Percentiles rank a stretch among this genome's conserved stretches.
Conservation (phyloP, 1,140 invertebrate species). For the Drosophila murphyi region DNA sequence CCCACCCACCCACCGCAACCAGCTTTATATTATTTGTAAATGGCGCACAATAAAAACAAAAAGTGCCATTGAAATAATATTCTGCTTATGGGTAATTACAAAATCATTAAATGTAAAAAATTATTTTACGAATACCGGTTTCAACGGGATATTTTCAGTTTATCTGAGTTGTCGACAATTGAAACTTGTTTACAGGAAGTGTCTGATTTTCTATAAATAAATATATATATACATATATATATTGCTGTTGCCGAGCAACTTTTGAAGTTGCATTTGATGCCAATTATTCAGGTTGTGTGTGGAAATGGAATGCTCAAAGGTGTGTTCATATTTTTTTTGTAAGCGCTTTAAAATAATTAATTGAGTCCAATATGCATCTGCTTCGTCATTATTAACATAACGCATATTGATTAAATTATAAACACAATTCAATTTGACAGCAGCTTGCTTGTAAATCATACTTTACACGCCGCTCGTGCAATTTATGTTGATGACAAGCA, state of each 20-base stretch:
- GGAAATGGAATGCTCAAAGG: too few species aligned
- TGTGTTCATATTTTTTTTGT: too few species aligned
- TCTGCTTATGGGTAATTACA: constrained; percentile 75
- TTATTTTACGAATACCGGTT: constrained; percentile 48
- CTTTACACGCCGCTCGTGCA: neutral
- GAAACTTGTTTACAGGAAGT: constrained; percentile 38
- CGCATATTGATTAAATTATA: neutral
- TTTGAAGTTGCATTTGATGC: neutral
- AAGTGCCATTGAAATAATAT: constrained; percentile 75
- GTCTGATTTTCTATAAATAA: neutral
- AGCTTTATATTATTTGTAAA: constrained; percentile 37
- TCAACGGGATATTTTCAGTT: constrained; percentile 48
- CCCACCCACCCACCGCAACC: neutral
- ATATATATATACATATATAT: too few species aligned
- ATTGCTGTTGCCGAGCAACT: neutral
- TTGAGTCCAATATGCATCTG: too few species aligned
- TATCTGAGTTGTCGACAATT: constrained; percentile 39
- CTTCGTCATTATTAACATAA: too few species aligned
- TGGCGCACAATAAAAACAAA: constrained; percentile 55
- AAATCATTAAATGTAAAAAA: constrained; percentile 69
- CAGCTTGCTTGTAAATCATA: constrained; percentile 5
- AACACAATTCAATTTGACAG: neutral
- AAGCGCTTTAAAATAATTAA: too few species aligned
- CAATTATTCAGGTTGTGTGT: neutral
- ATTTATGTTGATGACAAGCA: constrained; percentile 9